Conservation (phyloP, 1,140 invertebrate species). For the Drosophila mayri region DNA sequence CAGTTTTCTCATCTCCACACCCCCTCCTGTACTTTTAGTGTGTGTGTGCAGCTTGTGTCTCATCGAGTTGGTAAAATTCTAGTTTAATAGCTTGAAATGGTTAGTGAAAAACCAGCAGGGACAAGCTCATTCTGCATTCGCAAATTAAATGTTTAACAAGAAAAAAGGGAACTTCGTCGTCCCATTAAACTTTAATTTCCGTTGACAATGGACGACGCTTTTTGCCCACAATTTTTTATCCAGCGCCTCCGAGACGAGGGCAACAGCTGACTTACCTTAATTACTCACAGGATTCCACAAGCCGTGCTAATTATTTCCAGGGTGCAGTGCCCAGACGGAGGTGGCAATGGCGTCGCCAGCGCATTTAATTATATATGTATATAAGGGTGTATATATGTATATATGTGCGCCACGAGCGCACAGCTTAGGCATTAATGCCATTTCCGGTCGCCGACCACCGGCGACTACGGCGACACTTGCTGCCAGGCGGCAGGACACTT, state of each 20-base stretch:
- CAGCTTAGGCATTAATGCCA: conserved; percentile 73
- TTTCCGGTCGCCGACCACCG: conserved; percentile 63
- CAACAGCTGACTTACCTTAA: conserved; percentile 80
- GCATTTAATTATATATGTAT: conserved; percentile 73
- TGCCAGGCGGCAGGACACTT: conserved; percentile 21
- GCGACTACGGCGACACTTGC: conserved; percentile 20
- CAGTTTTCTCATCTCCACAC: conserved; percentile 17
- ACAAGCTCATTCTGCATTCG: conserved; percentile 34
- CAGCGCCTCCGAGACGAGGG: conserved; percentile 13
- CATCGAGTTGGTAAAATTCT: conserved; percentile 46
- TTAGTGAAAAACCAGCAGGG: conserved; percentile 34
- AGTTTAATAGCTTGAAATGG: conserved; percentile 58
- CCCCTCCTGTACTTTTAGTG: background rate
- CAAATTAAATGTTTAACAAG: conserved; percentile 10
- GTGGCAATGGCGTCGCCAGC: conserved; percentile 16
- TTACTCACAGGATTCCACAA: conserved; percentile 66
- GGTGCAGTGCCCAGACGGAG: conserved; percentile 39
- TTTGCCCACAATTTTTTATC: conserved; percentile 24
- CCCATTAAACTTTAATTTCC: conserved; percentile 75
- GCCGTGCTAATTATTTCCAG: conserved; percentile 77
- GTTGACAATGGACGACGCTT: conserved; percentile 47
- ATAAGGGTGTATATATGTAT: conserved; percentile 13
- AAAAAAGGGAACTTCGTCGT: conserved; percentile 31
- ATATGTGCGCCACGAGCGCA: conserved; percentile 23
- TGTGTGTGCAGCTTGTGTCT: conserved; percentile 22